These are phyloP conservation scores for Clarias gariepinus DNA, from an alignment of 2,113 vertebrate genomes.

Conservation along the genomic window DNA sequence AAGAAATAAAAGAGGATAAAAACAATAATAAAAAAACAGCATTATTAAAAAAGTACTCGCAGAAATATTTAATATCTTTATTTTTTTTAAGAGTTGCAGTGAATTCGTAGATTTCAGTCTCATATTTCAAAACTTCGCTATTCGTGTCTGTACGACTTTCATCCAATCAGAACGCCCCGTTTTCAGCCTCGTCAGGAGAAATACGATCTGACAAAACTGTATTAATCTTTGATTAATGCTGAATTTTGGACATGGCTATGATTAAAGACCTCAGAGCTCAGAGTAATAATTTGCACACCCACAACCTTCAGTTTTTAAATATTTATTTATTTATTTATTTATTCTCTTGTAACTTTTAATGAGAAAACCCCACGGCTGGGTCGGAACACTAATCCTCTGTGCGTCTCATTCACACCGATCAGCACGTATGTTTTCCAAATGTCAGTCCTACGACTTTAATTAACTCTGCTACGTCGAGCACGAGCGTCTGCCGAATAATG, in stretches of 20 bases:
- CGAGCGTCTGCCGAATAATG: conserved; percentile 46
- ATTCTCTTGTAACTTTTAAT: conserved; percentile 56
- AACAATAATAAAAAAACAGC: background rate
- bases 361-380: conserved; percentile 55
- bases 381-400: background rate
- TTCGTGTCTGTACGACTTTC: background rate
- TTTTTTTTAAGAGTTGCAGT: background rate
- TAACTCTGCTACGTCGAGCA: conserved; percentile 59
- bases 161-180: background rate
- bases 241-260: background rate
- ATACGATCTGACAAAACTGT: background rate
- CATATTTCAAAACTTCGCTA: background rate
- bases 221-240: background rate
- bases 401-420: conserved; percentile 51
- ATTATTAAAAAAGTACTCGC: background rate
- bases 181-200: background rate
- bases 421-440: conserved; percentile 50
- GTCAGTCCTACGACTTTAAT: conserved; percentile 61
- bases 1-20: background rate
- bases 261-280: background rate
- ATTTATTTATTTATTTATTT: too few species aligned
- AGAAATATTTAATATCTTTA: background rate
- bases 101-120: background rate
- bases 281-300: too few species aligned
- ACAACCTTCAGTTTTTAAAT: conserved; percentile 48